Base-by-base conservation (phyloP, 1,140 invertebrate genomes). In the Macrocentrus cingulum region DNA sequence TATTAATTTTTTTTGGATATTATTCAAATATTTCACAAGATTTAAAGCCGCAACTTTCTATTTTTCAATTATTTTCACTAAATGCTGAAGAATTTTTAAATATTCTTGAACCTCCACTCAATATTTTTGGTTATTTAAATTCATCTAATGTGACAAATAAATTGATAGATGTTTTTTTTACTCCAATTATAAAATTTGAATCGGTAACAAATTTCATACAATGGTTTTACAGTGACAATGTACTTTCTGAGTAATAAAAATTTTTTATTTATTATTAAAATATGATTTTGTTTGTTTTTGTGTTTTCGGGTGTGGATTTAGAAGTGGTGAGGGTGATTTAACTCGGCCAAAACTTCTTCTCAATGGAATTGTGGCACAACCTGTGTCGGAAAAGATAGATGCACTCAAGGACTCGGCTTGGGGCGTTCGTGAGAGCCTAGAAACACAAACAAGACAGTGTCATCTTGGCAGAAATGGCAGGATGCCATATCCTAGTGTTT, bases 361-460 rank as follows among this genome's bases (percentile, higher is more conserved):
- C 18, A 72, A 68, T 32, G 69, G 65, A 9, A 46, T 63, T 7
- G 62, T 65, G n/a, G 62, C 48, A 7, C 61, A 66, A 19, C 49
- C 66, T 11, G 19, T 67, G 5, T 49, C 60, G 46, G 71, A 66
- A 37, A 75, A 70, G 45, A 36, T 65, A 4, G 68, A 76, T 0
- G 68, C 73, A 8, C 53, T 64, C 29, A 58, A 64, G 3, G 73
- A 76, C 7, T 65, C 71, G 0, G 72, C 66, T 45, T 76, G 75
- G 72, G 64, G 61, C 16, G 55, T 68, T 29, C 71, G 63, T 62
- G 72, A 70, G 65, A 77, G 61, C 62, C 61, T 59, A 22, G 68
- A 65, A 67, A 77, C 59, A 67, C 82, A 66, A 81, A 80, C 60
- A 74, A 87, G 85, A 58, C 83, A 87, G 55, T 82, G 85, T 62